Evolutionary conservation across 2,797 vertebrate species (phyloP).

Genomic region (Sebastes oblongus): DNA sequence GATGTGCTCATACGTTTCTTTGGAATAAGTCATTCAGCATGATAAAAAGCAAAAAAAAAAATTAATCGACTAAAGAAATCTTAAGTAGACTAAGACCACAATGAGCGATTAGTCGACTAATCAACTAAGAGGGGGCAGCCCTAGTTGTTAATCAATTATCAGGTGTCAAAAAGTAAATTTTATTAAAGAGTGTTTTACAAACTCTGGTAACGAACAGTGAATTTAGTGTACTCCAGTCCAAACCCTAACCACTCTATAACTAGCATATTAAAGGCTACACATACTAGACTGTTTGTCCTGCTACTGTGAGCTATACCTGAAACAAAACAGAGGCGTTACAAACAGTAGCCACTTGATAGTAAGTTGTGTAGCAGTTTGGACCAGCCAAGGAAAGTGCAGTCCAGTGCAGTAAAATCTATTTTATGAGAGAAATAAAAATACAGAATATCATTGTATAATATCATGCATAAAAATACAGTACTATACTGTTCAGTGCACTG

Average conservation of each 20-base stretch:
- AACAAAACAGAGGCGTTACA: background rate
- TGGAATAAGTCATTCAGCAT: no score
- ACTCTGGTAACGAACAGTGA: background rate
- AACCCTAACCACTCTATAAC: background rate
- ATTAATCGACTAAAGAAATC: no score
- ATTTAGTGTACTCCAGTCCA: background rate
- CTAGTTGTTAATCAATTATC: background rate
- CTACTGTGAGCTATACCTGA: background rate
- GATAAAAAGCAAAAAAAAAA: no score
- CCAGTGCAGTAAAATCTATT: background rate
- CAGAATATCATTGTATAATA: background rate
- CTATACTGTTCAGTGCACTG: conserved; percentile 26
- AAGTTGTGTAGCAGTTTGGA: conserved; percentile 14
- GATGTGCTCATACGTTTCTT: no score
- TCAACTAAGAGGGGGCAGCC: no score
- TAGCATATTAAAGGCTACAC: background rate
- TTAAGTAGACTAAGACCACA: no score
- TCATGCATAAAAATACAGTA: background rate
- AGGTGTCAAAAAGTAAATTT: background rate
- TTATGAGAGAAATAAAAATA: conserved; percentile 30
- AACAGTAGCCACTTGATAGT: conserved; percentile 11
- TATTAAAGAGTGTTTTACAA: background rate
- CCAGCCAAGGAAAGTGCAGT: conserved; percentile 4
- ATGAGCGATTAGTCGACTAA: no score
- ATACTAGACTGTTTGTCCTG: background rate